Conservation (phyloP, 2,113 vertebrate genomes). For the Tyrannus savana region DNA sequence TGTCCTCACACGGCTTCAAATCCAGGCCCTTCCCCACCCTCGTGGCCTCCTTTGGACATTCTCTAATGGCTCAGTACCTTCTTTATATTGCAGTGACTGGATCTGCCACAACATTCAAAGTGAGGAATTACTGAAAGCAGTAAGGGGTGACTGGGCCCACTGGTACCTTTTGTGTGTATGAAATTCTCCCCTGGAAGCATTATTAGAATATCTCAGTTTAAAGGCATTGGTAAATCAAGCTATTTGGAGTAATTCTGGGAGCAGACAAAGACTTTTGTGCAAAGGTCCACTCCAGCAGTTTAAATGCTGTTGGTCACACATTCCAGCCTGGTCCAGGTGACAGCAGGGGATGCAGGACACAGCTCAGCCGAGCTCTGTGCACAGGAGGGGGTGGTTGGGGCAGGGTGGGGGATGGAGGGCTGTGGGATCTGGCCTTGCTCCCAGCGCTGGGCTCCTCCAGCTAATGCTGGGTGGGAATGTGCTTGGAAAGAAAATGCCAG, state of each 20-base stretch:
- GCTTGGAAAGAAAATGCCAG: background rate
- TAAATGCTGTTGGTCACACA: background rate
- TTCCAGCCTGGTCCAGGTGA: background rate
- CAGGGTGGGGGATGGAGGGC: rapidly evolving
- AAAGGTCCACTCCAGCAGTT: background rate
- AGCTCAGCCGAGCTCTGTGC: background rate
- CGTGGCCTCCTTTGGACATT: background rate
- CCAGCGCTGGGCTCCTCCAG: background rate
- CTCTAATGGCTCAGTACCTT: background rate
- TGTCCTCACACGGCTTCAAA: background rate
- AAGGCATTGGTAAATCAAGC: background rate
- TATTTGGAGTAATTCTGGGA: background rate
- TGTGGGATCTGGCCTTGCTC: background rate
- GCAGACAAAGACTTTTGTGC: background rate
- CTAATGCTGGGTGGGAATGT: background rate
- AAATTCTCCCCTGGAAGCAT: background rate
- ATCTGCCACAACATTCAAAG: background rate
- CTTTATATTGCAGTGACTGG: background rate
- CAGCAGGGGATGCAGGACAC: background rate
- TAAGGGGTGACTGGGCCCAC: background rate
- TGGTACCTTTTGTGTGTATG: background rate
- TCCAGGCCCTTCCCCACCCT: background rate
- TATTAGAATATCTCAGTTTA: background rate
- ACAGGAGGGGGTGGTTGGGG: background rate
- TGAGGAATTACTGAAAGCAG: background rate